A percentile compares a stretch with the other conserved stretches of the same genome.
These are phyloP conservation scores for Turritopsis rubra DNA, from an alignment of 30 jellyfish, hydroid and myxozoan species.

Conservation along the genomic window DNA sequence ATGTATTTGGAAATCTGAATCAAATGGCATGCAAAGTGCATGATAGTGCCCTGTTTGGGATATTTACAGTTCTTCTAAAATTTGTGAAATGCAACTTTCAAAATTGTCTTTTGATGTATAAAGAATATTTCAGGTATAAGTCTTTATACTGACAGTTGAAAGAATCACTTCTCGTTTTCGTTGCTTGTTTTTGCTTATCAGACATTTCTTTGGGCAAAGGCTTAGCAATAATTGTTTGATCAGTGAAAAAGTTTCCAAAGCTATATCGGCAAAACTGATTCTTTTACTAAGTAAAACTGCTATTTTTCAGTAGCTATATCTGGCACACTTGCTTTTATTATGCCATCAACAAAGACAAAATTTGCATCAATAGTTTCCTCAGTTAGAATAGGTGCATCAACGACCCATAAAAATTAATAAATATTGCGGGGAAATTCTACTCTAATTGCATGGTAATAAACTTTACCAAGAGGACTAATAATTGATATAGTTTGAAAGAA, in stretches of 20 bases:
- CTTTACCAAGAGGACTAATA: background rate
- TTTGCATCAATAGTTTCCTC: background rate
- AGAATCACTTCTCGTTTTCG: background rate
- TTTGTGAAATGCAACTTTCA: background rate
- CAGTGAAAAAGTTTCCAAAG: conserved; percentile 3
- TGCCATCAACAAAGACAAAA: background rate
- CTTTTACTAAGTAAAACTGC: no score
- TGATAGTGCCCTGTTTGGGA: background rate
- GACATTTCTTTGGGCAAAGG: background rate
- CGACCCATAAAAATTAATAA: conserved; percentile 3
- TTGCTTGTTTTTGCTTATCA: background rate
- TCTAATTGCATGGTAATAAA: background rate
- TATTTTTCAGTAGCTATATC: no score
- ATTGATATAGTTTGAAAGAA: background rate
- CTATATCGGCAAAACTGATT: background rate
- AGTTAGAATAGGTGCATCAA: background rate
- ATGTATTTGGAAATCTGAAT: conserved; percentile 14
- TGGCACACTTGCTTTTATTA: no score
- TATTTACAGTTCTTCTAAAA: background rate
- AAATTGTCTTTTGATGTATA: background rate
- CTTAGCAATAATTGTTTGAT: background rate
- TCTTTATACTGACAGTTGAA: background rate
- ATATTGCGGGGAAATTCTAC: conserved; percentile 1
- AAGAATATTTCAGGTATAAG: background rate
- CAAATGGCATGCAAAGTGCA: background rate